phyloP scores from a whole-genome alignment of 2,797 vertebrate species.

The Sebastes matsubarae region DNA sequence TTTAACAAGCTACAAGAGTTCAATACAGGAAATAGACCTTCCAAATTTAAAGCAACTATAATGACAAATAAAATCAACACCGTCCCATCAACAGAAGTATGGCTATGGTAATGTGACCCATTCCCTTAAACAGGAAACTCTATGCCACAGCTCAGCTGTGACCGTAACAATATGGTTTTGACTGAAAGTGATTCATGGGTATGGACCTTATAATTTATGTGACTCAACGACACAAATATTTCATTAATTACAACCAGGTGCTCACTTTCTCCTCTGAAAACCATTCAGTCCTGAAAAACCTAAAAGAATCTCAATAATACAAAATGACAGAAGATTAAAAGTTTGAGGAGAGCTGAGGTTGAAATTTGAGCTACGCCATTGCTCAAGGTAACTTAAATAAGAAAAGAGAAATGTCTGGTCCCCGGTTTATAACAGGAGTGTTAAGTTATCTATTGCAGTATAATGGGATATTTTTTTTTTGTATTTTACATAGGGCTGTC shows the following conservation, averaged over 20 bases:
- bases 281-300: not conserved
- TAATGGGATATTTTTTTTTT: not conserved
- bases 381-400: not conserved
- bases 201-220: not conserved
- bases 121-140: slow-evolving; percentile 1
- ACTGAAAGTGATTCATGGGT: slow-evolving; percentile 1
- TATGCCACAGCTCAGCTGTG: not conserved
- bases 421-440: not conserved
- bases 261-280: not conserved
- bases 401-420: not conserved
- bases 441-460: not conserved
- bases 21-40: not conserved
- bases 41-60: slow-evolving; percentile 3
- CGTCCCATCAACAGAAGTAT: not conserved
- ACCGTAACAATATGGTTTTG: not conserved
- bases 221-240: not conserved
- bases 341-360: not conserved
- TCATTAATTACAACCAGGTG: slow-evolving; percentile 15
- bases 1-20: not conserved
- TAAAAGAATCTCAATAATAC: not conserved
- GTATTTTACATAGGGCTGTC: not conserved
- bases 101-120: not conserved
- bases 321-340: not conserved
- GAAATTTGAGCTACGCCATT: not conserved
- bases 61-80: slow-evolving; percentile 39